Evolutionary conservation across 2,113 vertebrate genomes (phyloP), one percentile per base, ranked within the genome.

Genomic region (Choloepus hoffmanni): DNA sequence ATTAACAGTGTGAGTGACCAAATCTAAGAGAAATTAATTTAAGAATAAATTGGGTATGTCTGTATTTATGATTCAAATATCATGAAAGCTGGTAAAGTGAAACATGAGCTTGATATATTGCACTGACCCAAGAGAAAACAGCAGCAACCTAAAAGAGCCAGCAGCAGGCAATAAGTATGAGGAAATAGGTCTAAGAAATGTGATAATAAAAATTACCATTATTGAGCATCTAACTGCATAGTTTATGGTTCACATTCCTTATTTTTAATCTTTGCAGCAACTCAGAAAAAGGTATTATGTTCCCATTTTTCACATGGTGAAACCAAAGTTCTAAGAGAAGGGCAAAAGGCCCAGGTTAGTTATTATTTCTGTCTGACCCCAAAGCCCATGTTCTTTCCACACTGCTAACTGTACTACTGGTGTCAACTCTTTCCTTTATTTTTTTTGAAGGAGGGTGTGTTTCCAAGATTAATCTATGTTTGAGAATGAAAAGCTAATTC

Each of bases 401-500:
- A 48, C 2, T 77, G 14, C 2, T 40, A 83, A n/a, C 50, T 85
- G 7, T 23, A 36, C 21, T 65, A 2, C 50, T 67, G 14, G 48
- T 15, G 18, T 88, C 73, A 82, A 82, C 45, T 24, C 74, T 85
- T 81, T 76, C 24, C 26, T 88, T 48, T 2, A 40, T 92, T 94
- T 23, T 60, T 23, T 60, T 60, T 60, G 5, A 23, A 60, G 6
- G 58, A 7, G 21, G 21, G 58, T 23, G 58, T 23, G 3, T 21
- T 76, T 92, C 58, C 62, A 89, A 86, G 88, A 70, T 82, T n/a
- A 87, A 87, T 63, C 40, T 28, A 24, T 21, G 28, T 68, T 67
- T 72, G 53, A 65, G 36, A 63, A 77, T 26, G 7, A 89, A 79
- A 89, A 93, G 23, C 4, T 43, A 76, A 55, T 79, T 84, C 19